Base-by-base conservation (phyloP, 53 echinoderm and acorn worm species). In the Apostichopus leukothele region DNA sequence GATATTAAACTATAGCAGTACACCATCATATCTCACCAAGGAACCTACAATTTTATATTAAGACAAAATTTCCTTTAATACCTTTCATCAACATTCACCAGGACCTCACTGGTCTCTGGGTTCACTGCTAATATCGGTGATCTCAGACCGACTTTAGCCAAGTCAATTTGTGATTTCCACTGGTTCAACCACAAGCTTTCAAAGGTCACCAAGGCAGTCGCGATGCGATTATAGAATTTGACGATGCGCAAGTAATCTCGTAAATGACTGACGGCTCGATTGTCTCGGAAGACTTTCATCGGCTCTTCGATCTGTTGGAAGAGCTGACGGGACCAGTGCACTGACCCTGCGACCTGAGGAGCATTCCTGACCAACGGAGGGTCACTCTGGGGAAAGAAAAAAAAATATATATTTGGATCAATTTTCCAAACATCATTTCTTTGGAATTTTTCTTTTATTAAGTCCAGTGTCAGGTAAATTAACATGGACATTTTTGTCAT, bases 11-110 rank as follows among this genome's bases (percentile, higher is more conserved):
- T 39, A 39, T 39, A 39, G 2, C 39, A 39, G 39, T 39, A 39
- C 39, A 39, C 39, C 3, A 39, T 3, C 39, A 39, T 39, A 39
- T 39, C 39, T 39, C 39, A 39, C 39, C 3, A 3, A 39, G 39
- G 39, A 39, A 39, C 39, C 39, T 39, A 39, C 39, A 39, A 39
- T 39, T 39, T 39, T 39, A 3, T 39, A 39, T 25, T 25, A 25
- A 25, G 25, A 25, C 25, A 25, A 25, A 25, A 25, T 25, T 25
- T 25, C 25, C 25, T 25, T 25, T 25, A 25, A 25, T 25, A 98
- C 98, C 96, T 94, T 51, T 99, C 99, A 89, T 99, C 99, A n/a
- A 96, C 99, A 76, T 99, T 99, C 90, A 99, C 96, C 50, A 99
- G 92, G 19, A 99, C 93, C 61, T 92, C 90, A 53, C 92, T 93